Base-by-base conservation (phyloP, 35 echinoderm and acorn worm species). In the Eucidaris tribuloides region DNA sequence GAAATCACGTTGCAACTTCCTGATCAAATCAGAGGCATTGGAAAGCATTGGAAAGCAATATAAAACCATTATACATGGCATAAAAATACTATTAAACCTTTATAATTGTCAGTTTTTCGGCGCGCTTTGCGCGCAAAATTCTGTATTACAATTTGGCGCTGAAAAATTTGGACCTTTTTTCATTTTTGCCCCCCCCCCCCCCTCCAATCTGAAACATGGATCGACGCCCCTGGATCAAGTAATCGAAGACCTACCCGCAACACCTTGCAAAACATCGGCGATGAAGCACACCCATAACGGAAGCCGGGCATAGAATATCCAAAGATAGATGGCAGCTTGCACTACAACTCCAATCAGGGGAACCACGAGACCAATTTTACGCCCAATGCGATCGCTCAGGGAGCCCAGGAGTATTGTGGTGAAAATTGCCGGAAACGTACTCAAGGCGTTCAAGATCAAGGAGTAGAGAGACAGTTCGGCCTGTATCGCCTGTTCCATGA, bases 401-500 rank as follows among this genome's bases (percentile, higher is more conserved):
- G 68, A 74, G 15, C 68, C 68, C 2, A 74, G 3, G 2, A 74
- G 41, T 41, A 74, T 74, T 40, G 68, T 74, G 35, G 68, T 35
- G 68, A 74, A 74, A 44, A 74, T 74, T 33, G 68, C 68, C 15
- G 68, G 68, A 44, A 74, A 74, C 9, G 68, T 74, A 44, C 68
- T 42, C 2, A 74, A 36, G 9, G 68, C 68, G 68, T 74, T 74
- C 35, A 74, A 25, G 41, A 74, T 74, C 18, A 74, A 23, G 14
- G 68, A 38, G 37, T 74, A 74, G 1, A 74, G 68, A 1, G 68
- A 74, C 37, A 74, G n/a, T 11, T 44, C 15, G 15, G 37, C 68
- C 20, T 74, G 68, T 24, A 74, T 44, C 68, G 68, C 68, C 68
- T 74, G 68, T 40, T 74, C 28, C 7, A 74, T 27, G 9, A 24